These are phyloP conservation scores for Calliphora vicina DNA, from an alignment of 1,140 invertebrate genomes.

Conservation along the genomic window DNA sequence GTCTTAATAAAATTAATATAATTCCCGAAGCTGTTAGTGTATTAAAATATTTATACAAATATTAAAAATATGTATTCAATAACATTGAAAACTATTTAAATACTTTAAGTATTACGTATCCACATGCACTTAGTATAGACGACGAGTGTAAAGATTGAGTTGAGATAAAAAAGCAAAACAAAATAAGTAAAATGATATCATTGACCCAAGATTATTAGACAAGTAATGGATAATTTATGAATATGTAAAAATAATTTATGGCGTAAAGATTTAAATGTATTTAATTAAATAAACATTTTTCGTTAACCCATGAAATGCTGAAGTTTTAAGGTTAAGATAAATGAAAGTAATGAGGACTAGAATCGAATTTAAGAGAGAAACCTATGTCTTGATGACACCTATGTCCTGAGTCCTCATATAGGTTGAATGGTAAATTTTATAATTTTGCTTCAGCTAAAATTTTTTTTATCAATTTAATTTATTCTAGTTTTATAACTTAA, in stretches of 20 bases:
- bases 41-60: too few species aligned
- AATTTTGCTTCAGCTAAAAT: too few species aligned
- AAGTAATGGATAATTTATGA: slow-evolving; percentile 24
- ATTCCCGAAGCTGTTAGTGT: background rate
- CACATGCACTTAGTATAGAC: background rate
- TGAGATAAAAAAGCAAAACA: slow-evolving; percentile 2
- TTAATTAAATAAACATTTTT: background rate
- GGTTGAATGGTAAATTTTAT: too few species aligned
- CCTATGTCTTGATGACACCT: too few species aligned
- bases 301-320: background rate
- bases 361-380: too few species aligned
- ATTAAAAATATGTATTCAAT: background rate
- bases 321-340: too few species aligned
- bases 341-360: too few species aligned
- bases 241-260: background rate
- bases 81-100: background rate
- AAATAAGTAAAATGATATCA: slow-evolving; percentile 10
- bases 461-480: too few species aligned
- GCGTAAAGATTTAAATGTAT: background rate
- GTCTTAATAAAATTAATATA: too few species aligned
- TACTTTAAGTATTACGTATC: too few species aligned
- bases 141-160: background rate
- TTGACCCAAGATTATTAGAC: slow-evolving; percentile 17
- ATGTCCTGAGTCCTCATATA: too few species aligned
- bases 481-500: too few species aligned